phyloP scores from a whole-genome alignment of 2,797 vertebrate species.

The Crax fasciolata region DNA sequence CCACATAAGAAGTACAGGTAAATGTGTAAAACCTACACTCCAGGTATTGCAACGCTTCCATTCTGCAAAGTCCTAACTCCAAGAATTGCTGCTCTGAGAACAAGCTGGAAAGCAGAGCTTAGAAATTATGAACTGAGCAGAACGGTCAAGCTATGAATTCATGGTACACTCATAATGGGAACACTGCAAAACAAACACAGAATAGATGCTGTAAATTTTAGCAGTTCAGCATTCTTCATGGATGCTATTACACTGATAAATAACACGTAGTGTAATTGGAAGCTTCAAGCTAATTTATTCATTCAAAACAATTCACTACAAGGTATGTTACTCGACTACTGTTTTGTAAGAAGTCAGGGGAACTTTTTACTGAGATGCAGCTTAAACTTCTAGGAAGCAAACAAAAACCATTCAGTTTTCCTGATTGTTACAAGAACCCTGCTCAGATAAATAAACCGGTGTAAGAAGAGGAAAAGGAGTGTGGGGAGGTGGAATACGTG shows the following conservation, averaged over 20 bases:
- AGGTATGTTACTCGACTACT: background rate
- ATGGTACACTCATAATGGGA: fast-evolving
- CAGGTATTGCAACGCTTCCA: background rate
- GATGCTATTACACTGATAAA: background rate
- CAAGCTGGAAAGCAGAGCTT: background rate
- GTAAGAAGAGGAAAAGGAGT: background rate
- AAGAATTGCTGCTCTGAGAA: background rate
- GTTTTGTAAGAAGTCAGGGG: background rate
- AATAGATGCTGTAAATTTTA: background rate
- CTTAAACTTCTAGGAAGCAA: background rate
- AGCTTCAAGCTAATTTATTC: background rate
- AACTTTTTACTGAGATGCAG: background rate
- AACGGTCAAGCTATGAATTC: background rate
- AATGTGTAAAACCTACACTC: background rate
- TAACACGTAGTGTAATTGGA: background rate
- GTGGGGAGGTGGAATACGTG: background rate
- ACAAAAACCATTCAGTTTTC: background rate
- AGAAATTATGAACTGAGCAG: background rate
- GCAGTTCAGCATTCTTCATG: background rate
- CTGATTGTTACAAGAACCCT: background rate
- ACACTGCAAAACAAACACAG: background rate
- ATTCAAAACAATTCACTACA: background rate
- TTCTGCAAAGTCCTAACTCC: background rate
- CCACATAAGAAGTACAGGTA: fast-evolving
- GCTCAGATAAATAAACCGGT: background rate